Percentiles rank a stretch among this genome's conserved stretches.
phyloP scores from a whole-genome alignment of 2,113 vertebrate species.

The Australoheros scitulus region DNA sequence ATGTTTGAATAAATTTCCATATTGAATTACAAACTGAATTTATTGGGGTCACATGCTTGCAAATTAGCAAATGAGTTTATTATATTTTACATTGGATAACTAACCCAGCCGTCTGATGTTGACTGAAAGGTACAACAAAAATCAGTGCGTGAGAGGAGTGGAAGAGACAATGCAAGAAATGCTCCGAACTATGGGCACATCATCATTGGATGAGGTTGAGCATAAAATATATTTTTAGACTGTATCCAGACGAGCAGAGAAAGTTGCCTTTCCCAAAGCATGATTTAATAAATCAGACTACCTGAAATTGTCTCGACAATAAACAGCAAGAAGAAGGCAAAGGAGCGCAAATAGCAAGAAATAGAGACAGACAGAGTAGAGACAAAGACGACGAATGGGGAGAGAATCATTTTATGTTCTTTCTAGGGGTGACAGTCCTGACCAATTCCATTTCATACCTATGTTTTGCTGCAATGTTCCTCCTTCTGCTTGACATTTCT shows the following conservation, averaged over 20 bases:
- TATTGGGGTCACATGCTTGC: slow-evolving; percentile 64
- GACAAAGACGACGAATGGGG: slow-evolving; percentile 21
- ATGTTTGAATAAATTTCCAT: slow-evolving; percentile 77
- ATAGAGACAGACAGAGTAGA: not conserved
- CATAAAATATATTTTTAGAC: slow-evolving; percentile 3
- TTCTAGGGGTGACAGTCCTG: slow-evolving; percentile 53
- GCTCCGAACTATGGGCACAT: not conserved
- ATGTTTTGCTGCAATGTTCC: slow-evolving; percentile 61
- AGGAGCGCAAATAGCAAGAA: slow-evolving; percentile 8
- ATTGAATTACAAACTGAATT: slow-evolving; percentile 78
- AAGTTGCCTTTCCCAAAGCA: slow-evolving; percentile 16
- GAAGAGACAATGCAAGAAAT: slow-evolving; percentile 46
- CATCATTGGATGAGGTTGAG: slow-evolving; percentile 6
- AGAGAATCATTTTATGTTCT: slow-evolving; percentile 50
- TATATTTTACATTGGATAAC: slow-evolving; percentile 64
- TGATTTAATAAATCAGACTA: slow-evolving; percentile 40
- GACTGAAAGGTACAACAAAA: slow-evolving; percentile 9
- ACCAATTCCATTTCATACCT: slow-evolving; percentile 59
- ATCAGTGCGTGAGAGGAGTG: slow-evolving; percentile 9
- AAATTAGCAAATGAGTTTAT: slow-evolving; percentile 80
- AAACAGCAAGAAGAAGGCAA: slow-evolving; percentile 10
- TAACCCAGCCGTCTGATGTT: slow-evolving; percentile 55
- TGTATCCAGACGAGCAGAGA: not conserved
- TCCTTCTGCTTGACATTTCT: slow-evolving; percentile 74
- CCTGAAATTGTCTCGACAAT: slow-evolving; percentile 29